Evolutionary conservation across 1,140 invertebrate genomes (phyloP).

Genomic region (Ctenoplectra terminalis): DNA sequence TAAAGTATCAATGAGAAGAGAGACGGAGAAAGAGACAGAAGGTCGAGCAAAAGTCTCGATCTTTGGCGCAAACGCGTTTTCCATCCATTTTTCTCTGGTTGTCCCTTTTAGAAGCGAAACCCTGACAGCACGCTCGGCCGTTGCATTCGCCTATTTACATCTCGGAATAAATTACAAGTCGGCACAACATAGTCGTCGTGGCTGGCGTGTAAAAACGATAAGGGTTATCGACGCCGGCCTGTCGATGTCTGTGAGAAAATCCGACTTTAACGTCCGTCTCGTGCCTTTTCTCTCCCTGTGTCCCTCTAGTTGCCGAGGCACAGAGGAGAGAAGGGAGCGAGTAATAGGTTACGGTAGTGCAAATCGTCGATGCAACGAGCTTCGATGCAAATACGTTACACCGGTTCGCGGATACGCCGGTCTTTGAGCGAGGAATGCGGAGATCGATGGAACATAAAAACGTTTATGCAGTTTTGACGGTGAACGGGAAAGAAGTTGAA

Average conservation of each 20-base stretch:
- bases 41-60: background rate
- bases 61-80: background rate
- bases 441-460: background rate
- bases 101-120: conserved; percentile 42
- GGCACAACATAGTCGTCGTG: conserved; percentile 22
- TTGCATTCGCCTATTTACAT: conserved; percentile 39
- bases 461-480: background rate
- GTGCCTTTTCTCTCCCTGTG: conserved; percentile 10
- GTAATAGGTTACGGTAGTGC: conserved; percentile 13
- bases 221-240: conserved; percentile 22
- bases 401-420: background rate
- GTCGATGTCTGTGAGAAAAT: conserved; percentile 42
- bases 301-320: background rate
- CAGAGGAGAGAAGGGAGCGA: background rate
- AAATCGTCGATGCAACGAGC: conserved; percentile 23
- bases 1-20: background rate
- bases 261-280: conserved; percentile 21
- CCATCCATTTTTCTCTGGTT: conserved; percentile 9
- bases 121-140: conserved; percentile 9
- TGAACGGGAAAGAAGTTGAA: background rate
- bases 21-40: background rate
- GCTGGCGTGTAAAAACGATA: conserved; percentile 31
- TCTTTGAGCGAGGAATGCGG: background rate
- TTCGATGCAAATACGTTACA: conserved; percentile 7
- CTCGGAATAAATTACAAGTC: conserved; percentile 47